phyloP scores from a whole-genome alignment of 2,113 vertebrate species.

The Glareola pratincola region DNA sequence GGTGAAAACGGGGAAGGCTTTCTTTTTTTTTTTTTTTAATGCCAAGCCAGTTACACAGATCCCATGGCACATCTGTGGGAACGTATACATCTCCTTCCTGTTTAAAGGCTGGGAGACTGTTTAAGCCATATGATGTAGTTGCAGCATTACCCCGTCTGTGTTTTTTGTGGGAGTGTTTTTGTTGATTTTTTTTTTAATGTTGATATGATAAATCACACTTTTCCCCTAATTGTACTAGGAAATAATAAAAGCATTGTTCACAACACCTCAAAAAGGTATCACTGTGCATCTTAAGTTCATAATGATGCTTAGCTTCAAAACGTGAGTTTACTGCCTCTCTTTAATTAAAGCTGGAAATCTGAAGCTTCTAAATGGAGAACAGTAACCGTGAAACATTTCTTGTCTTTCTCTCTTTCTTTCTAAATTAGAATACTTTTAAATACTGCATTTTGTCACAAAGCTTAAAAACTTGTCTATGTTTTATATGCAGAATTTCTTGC shows the following conservation, averaged over 20 bases:
- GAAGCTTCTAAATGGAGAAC: neutral
- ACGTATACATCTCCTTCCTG: neutral
- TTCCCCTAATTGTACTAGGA: neutral
- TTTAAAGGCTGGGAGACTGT: neutral
- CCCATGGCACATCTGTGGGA: accelerated
- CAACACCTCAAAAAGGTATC: neutral
- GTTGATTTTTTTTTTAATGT: neutral
- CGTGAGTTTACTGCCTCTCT: neutral
- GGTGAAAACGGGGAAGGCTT: neutral
- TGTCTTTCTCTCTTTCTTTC: neutral
- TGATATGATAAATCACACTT: neutral
- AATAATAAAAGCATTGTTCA: neutral
- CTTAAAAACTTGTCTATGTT: neutral
- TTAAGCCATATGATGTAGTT: neutral
- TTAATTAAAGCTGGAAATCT: neutral
- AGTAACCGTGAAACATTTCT: neutral
- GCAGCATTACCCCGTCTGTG: neutral
- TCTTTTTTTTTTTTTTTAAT: neutral
- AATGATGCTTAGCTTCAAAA: neutral
- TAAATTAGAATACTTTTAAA: neutral
- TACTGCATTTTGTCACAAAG: neutral
- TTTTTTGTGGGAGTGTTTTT: neutral
- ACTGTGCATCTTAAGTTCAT: neutral
- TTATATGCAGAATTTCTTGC: slow-evolving; percentile 75
- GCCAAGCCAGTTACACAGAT: neutral